phyloP scores from a whole-genome alignment of 2,888 invertebrate species.

The Cosmia trapezina region DNA sequence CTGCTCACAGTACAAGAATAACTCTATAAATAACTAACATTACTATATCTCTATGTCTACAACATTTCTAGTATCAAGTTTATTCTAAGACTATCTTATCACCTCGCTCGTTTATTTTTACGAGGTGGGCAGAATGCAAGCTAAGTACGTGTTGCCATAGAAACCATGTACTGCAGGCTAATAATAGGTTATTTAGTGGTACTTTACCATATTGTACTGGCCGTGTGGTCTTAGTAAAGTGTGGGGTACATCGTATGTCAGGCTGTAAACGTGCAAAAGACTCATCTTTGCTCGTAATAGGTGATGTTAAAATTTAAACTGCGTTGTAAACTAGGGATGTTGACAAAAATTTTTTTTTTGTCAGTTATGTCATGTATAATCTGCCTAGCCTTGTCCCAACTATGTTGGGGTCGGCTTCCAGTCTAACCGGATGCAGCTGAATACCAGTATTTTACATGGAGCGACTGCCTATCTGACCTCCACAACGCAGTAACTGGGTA shows the following conservation, averaged over 20 bases:
- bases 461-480: no score
- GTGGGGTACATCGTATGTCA: not conserved
- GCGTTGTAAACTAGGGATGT: no score
- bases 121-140: slow-evolving; percentile 40
- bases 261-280: not conserved
- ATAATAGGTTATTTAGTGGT: slow-evolving; percentile 32
- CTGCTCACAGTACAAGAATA: not conserved
- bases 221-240: slow-evolving; percentile 34
- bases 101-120: slow-evolving; percentile 44
- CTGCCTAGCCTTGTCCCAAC: no score
- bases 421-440: no score
- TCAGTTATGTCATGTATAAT: no score
- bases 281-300: no score
- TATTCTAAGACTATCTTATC: slow-evolving; percentile 45
- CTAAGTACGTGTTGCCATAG: slow-evolving; percentile 26
- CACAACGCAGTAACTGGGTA: no score
- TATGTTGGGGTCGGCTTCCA: no score
- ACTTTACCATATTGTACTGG: not conserved
- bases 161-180: slow-evolving; percentile 14
- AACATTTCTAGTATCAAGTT: slow-evolving; percentile 32
- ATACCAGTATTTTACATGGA: no score
- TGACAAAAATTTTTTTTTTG: no score
- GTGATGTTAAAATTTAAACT: no score
- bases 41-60: slow-evolving; percentile 39
- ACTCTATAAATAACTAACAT: slow-evolving; percentile 36